phyloP scores from a whole-genome alignment of 2,888 invertebrate genomes.

The Cetonia aurata region DNA sequence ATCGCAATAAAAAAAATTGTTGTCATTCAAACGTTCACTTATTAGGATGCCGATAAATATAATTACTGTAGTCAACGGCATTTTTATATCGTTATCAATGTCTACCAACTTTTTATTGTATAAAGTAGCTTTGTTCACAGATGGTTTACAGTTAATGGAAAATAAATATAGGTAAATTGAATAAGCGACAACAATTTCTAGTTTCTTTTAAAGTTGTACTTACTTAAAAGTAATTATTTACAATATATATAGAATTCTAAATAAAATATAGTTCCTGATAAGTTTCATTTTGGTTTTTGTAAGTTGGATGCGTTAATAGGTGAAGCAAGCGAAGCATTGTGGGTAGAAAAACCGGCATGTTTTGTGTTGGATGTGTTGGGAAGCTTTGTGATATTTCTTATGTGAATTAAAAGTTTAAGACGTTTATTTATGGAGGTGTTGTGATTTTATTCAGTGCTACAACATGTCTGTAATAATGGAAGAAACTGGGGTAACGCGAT shows the following conservation, averaged over 20 bases:
- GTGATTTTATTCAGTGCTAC: slow-evolving; percentile 31
- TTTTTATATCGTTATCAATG: neutral
- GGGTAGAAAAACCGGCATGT: slow-evolving; percentile 52
- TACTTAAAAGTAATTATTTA: neutral
- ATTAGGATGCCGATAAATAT: slow-evolving; percentile 12
- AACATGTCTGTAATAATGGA: slow-evolving; percentile 56
- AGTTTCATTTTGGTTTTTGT: slow-evolving; percentile 16
- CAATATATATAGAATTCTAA: neutral
- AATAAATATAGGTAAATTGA: no score
- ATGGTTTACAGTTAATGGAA: no score
- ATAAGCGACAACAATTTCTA: slow-evolving; percentile 3
- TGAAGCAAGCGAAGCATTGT: slow-evolving; percentile 44
- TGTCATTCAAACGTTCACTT: slow-evolving; percentile 10
- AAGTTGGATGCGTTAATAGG: slow-evolving; percentile 29
- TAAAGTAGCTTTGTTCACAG: neutral
- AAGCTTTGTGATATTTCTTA: slow-evolving; percentile 33
- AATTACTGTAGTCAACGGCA: slow-evolving; percentile 19
- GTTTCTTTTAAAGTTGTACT: neutral
- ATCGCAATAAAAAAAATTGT: no score
- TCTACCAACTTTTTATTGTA: slow-evolving; percentile 14
- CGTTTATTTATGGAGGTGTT: slow-evolving; percentile 38
- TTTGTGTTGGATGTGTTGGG: slow-evolving; percentile 43
- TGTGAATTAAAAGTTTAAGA: slow-evolving; percentile 15
- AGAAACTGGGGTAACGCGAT: slow-evolving; percentile 55
- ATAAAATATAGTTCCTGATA: neutral